Percentiles rank a stretch among this genome's conserved stretches.
Evolutionary conservation across 2,113 vertebrate genomes (phyloP).

Genomic region (Arenaria interpres): DNA sequence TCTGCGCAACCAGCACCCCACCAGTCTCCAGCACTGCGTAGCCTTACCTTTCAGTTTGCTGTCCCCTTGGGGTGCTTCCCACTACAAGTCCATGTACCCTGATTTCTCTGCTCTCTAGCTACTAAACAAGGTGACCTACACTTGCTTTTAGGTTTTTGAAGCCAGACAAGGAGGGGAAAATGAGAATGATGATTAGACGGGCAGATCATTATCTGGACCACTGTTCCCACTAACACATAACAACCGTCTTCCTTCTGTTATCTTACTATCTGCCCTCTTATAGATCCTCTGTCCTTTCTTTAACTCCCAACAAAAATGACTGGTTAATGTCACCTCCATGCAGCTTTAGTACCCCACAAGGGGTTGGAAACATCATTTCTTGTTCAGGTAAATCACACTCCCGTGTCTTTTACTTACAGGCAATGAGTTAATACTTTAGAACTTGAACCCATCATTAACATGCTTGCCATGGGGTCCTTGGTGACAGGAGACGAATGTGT

Average conservation of each 20-base stretch:
- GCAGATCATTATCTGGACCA: constrained; percentile 20
- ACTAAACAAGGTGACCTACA: constrained; percentile 17
- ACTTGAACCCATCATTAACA: not conserved
- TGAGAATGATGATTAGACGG: not conserved
- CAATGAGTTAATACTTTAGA: not conserved
- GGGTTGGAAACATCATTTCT: not conserved
- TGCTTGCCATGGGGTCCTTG: not conserved
- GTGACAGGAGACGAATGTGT: not conserved
- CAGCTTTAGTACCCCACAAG: not conserved
- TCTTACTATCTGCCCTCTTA: not conserved
- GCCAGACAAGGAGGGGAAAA: not conserved
- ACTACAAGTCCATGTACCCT: not conserved
- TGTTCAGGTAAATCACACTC: not conserved
- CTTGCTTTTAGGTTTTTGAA: not conserved
- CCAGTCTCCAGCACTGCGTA: not conserved
- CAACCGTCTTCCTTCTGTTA: not conserved
- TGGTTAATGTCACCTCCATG: not conserved
- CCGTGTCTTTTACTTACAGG: not conserved
- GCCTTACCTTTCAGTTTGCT: not conserved
- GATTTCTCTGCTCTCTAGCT: not conserved
- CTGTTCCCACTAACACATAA: not conserved
- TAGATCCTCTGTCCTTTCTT: not conserved
- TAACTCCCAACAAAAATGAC: not conserved
- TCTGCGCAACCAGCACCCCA: not conserved
- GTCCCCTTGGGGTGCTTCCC: not conserved